Conservation (phyloP, 2,888 invertebrate genomes). For the Rotaria sp. region DNA sequence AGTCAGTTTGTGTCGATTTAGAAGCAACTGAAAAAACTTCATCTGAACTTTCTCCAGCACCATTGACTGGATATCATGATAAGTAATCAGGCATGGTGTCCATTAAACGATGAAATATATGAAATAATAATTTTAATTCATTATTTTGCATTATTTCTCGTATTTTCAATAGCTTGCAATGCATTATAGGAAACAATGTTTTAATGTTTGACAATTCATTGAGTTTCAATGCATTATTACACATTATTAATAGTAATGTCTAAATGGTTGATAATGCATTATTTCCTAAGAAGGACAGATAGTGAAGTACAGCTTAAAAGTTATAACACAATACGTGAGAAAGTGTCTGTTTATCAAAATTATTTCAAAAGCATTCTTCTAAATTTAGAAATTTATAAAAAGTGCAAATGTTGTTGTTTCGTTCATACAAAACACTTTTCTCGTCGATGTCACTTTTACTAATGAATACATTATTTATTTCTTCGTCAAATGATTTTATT, state of each 20-base stretch:
- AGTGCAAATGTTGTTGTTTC: background rate
- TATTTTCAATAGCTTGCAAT: too few relatives aligned
- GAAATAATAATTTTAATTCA: too few relatives aligned
- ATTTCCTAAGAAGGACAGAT: background rate
- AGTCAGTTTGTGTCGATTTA: too few relatives aligned
- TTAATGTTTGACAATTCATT: background rate
- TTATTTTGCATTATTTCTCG: too few relatives aligned
- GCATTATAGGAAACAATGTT: background rate
- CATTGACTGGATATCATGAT: too few relatives aligned
- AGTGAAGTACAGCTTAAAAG: background rate
- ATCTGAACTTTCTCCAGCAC: too few relatives aligned
- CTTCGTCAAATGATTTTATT: background rate
- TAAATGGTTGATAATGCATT: background rate
- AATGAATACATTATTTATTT: background rate
- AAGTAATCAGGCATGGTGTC: too few relatives aligned
- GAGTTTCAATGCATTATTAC: background rate
- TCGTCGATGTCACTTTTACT: background rate
- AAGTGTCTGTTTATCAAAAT: background rate
- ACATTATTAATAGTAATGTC: background rate
- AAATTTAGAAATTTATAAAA: background rate
- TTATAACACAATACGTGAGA: background rate
- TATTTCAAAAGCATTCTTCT: background rate
- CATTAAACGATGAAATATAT: too few relatives aligned
- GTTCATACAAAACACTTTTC: background rate
- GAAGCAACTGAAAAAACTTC: too few relatives aligned